Evolutionary conservation across 2,888 invertebrate genomes (phyloP).

Genomic region (Dasysyrphus albostriatus): DNA sequence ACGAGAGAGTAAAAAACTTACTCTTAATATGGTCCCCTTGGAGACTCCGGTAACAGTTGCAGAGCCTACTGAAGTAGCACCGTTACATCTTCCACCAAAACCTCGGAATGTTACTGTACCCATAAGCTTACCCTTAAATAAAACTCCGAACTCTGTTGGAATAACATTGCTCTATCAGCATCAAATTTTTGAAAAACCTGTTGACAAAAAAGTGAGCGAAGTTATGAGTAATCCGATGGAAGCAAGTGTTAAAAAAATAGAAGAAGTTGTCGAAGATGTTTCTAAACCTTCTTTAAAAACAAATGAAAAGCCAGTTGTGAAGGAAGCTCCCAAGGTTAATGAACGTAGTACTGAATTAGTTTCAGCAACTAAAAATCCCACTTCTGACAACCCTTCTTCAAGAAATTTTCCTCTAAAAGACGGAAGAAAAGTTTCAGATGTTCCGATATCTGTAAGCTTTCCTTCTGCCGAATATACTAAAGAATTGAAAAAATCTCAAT

Average conservation of each 20-base stretch:
- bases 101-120: neutral
- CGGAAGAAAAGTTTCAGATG: neutral
- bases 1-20: neutral
- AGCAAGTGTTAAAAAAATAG: neutral
- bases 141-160: conserved; percentile 60
- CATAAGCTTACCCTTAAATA: neutral
- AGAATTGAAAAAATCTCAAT: neutral
- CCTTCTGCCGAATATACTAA: neutral
- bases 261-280: neutral
- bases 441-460: neutral
- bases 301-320: neutral
- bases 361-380: neutral
- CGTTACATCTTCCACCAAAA: conserved; percentile 29
- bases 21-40: neutral
- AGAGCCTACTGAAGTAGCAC: neutral
- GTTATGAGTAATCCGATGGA: neutral
- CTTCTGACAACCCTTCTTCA: neutral
- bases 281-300: neutral
- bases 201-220: neutral
- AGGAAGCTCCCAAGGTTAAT: neutral
- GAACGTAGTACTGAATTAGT: neutral
- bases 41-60: neutral
- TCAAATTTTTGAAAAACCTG: conserved; percentile 17
- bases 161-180: conserved; percentile 54
- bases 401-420: neutral